These are phyloP conservation scores for Macquaria ambigua DNA, from an alignment of 2,113 vertebrate species.

Conservation along the genomic window DNA sequence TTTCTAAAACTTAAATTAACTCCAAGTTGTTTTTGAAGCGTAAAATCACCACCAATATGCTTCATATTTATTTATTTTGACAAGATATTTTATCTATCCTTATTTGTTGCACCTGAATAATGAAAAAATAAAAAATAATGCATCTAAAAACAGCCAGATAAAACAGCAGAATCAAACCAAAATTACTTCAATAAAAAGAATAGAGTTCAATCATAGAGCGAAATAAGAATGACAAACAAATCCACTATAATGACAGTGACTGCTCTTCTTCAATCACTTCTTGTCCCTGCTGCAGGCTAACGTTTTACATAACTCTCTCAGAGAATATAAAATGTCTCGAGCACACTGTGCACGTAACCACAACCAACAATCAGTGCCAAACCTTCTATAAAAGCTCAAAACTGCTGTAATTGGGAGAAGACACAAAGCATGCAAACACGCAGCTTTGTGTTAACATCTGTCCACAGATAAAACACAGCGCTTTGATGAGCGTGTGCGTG, in stretches of 20 bases:
- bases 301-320: conserved; percentile 1
- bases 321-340: background rate
- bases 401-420: conserved; percentile 14
- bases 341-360: background rate
- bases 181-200: background rate
- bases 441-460: conserved; percentile 24
- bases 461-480: conserved; percentile 5
- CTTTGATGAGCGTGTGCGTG: conserved; percentile 33
- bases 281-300: conserved; percentile 22
- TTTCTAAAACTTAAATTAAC: background rate
- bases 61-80: background rate
- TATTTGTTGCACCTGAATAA: background rate
- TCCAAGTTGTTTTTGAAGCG: background rate
- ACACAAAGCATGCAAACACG: conserved; percentile 24
- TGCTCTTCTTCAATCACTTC: conserved; percentile 14
- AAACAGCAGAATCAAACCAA: background rate
- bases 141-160: too few species aligned
- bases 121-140: too few species aligned
- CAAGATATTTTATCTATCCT: background rate
- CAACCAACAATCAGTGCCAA: conserved; percentile 4
- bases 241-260: background rate
- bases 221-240: background rate
- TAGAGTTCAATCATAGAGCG: background rate
- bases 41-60: background rate
- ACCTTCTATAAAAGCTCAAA: background rate